These are phyloP conservation scores for Hydrotaea diabolus DNA, from an alignment of 2,888 invertebrate genomes.

Conservation along the genomic window DNA sequence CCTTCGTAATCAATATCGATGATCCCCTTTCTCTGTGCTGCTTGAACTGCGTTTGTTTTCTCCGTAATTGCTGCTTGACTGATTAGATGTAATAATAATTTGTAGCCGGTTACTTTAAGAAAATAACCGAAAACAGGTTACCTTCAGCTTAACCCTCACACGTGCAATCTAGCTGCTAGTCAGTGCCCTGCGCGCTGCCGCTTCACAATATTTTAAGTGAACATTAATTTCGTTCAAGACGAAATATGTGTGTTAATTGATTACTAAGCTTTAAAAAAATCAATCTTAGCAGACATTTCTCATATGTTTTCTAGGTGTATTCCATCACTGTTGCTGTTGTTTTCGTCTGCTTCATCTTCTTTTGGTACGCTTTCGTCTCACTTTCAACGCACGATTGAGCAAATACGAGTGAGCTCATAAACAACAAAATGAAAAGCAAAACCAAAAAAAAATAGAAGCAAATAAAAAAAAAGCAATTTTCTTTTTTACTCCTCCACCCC, in stretches of 20 bases:
- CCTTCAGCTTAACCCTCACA: not conserved
- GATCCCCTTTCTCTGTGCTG: no score
- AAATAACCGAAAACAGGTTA: no score
- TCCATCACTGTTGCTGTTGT: not conserved
- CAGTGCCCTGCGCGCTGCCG: not conserved
- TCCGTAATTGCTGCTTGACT: no score
- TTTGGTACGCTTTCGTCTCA: no score
- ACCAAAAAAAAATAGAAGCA: not conserved
- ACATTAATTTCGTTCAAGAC: conserved; percentile 11
- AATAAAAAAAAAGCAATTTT: conserved; percentile 21
- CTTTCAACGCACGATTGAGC: conserved; percentile 24
- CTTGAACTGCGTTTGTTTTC: no score
- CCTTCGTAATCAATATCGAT: no score
- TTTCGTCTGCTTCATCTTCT: not conserved
- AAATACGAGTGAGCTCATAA: conserved; percentile 28
- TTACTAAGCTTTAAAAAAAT: conserved; percentile 49
- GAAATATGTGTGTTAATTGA: conserved; percentile 54
- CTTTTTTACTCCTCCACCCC: not conserved
- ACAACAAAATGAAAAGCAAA: conserved; percentile 1
- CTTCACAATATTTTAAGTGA: not conserved
- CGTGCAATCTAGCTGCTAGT: no score
- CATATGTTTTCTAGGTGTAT: conserved; percentile 22
- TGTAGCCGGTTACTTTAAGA: no score
- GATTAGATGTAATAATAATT: no score
- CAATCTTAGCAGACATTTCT: conserved; percentile 49